A percentile compares a stretch with the other conserved stretches of the same genome.
Conservation (phyloP, 2,113 vertebrate genomes). For the human (Homo sapiens) region DNA sequence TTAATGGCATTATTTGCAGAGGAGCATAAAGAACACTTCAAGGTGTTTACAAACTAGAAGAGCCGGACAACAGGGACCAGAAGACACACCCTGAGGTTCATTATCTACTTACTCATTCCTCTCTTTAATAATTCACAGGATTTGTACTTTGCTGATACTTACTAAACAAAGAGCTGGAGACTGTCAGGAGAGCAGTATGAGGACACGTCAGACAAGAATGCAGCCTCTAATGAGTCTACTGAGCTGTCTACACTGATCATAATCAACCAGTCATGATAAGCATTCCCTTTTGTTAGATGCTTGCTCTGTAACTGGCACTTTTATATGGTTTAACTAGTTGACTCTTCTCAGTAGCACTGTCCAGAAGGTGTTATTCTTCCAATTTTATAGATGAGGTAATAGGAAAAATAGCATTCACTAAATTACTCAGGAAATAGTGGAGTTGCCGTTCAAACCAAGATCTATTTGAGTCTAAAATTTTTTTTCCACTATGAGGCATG, state of each 20-base stretch:
- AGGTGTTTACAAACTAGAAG: neutral
- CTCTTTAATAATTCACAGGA: neutral
- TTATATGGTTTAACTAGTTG: neutral
- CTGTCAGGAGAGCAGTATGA: neutral
- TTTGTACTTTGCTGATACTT: neutral
- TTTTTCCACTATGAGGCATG: neutral
- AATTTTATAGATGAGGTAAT: neutral
- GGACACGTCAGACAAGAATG: neutral
- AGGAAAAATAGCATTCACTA: neutral
- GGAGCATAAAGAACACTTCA: neutral
- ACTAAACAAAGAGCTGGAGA: neutral
- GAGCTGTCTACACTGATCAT: rapidly evolving
- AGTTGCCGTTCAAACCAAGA: neutral
- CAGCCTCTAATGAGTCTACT: too few species aligned
- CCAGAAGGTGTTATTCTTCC: neutral
- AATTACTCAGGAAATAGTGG: neutral
- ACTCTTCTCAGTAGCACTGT: neutral
- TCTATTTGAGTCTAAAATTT: neutral
- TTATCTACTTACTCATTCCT: neutral
- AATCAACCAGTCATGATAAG: too few species aligned
- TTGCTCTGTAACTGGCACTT: neutral
- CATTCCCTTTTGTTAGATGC: too few species aligned
- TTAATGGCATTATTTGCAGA: neutral
- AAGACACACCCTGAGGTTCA: neutral
- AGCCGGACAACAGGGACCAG: neutral